Conservation (phyloP, 2,113 vertebrate species). For the Nyctereutes procyonoides region DNA sequence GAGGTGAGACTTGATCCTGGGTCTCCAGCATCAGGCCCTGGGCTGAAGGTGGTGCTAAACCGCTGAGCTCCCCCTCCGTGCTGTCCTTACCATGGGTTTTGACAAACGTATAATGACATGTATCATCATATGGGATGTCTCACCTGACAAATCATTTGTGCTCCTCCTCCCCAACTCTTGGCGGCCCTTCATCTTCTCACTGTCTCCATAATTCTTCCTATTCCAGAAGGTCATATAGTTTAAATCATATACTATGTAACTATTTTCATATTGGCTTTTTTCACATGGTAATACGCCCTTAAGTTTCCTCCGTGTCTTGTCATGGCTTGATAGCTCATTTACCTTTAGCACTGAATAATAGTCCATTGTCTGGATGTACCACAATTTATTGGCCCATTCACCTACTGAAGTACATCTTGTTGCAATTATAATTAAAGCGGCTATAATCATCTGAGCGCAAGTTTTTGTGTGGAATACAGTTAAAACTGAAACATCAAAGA, state of each 20-base stretch:
- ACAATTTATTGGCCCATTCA: not conserved
- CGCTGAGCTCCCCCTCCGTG: too few species aligned
- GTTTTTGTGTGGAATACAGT: not conserved
- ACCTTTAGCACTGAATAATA: not conserved
- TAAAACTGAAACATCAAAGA: slow-evolving; percentile 3
- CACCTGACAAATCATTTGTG: not conserved
- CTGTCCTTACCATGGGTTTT: not conserved
- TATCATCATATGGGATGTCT: not conserved
- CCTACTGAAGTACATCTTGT: not conserved
- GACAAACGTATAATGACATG: not conserved
- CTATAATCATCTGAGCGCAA: not conserved
- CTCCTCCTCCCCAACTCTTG: not conserved
- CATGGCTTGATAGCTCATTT: not conserved
- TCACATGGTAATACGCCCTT: not conserved
- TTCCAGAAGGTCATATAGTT: not conserved
- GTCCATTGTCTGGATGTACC: not conserved
- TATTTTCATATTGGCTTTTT: not conserved
- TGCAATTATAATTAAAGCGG: not conserved
- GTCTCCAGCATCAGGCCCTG: too few species aligned
- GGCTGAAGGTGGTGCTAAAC: too few species aligned
- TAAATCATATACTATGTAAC: not conserved
- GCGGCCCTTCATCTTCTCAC: not conserved
- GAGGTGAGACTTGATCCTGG: too few species aligned
- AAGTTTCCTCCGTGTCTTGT: not conserved
- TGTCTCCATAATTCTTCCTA: not conserved